phyloP scores from a whole-genome alignment of 2,797 vertebrate species.

The Steatocranus sp. region DNA sequence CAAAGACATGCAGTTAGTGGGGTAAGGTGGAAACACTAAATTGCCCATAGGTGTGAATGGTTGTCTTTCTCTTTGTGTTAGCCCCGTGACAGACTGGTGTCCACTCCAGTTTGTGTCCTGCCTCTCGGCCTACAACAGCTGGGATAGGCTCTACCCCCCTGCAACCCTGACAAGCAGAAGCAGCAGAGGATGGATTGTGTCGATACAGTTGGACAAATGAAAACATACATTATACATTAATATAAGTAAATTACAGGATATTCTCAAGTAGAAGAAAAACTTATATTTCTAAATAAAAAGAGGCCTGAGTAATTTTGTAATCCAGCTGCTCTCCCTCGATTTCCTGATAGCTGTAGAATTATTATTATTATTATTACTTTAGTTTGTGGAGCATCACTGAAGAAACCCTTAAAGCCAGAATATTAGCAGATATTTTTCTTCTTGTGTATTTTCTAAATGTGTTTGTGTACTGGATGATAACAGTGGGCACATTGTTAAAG shows the following conservation, averaged over 20 bases:
- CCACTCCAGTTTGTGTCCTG: background rate
- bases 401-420: background rate
- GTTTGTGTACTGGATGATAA: background rate
- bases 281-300: background rate
- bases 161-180: accelerated
- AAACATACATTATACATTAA: background rate
- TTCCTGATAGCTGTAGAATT: background rate
- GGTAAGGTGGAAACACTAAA: background rate
- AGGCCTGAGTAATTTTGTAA: background rate
- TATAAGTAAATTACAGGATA: background rate
- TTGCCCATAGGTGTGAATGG: background rate
- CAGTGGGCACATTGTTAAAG: background rate
- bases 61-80: background rate
- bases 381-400: background rate
- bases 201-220: background rate
- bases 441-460: background rate
- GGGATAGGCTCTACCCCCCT: accelerated
- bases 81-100: accelerated
- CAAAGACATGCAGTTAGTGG: background rate
- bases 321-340: background rate
- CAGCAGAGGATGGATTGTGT: background rate
- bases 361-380: background rate
- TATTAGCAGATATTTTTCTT: background rate
- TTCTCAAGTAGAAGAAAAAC: background rate
- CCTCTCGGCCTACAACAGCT: accelerated